phyloP scores from a whole-genome alignment of 30 jellyfish, hydroid and myxozoan species.

The Rhopilema esculentum region DNA sequence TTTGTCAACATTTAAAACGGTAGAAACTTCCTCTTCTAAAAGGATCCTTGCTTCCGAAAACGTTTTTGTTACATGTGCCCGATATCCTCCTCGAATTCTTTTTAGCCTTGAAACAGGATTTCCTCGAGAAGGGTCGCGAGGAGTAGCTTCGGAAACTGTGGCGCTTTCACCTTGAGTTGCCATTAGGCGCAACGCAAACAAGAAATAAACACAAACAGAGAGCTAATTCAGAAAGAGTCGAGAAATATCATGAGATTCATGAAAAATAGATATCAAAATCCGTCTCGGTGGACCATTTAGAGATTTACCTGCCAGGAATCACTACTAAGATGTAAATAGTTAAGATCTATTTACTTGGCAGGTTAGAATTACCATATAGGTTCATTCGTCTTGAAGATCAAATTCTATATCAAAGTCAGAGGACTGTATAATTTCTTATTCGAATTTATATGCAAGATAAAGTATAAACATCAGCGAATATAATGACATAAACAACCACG shows the following conservation, averaged over 20 bases:
- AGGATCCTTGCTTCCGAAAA: conserved; percentile 10
- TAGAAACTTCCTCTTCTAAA: background rate
- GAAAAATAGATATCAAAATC: background rate
- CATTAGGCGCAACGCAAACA: background rate
- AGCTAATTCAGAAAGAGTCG: background rate
- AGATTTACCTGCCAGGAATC: background rate
- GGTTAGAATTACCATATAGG: background rate
- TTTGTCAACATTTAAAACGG: background rate
- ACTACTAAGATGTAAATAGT: background rate
- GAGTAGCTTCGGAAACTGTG: background rate
- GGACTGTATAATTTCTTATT: background rate
- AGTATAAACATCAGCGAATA: too few relatives aligned
- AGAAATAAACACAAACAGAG: background rate
- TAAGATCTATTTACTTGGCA: background rate
- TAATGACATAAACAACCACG: too few relatives aligned
- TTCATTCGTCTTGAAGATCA: background rate
- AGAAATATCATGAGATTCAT: background rate
- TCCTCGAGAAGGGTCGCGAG: too few relatives aligned
- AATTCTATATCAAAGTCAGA: background rate
- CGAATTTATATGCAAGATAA: too few relatives aligned
- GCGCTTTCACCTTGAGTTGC: conserved; percentile 19
- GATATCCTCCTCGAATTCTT: conserved; percentile 8
- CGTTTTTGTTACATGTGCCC: conserved; percentile 11
- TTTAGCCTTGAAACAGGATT: background rate
- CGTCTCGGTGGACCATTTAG: background rate